phyloP scores from a whole-genome alignment of 2,113 vertebrate genomes.

The Geothlypis trichas region DNA sequence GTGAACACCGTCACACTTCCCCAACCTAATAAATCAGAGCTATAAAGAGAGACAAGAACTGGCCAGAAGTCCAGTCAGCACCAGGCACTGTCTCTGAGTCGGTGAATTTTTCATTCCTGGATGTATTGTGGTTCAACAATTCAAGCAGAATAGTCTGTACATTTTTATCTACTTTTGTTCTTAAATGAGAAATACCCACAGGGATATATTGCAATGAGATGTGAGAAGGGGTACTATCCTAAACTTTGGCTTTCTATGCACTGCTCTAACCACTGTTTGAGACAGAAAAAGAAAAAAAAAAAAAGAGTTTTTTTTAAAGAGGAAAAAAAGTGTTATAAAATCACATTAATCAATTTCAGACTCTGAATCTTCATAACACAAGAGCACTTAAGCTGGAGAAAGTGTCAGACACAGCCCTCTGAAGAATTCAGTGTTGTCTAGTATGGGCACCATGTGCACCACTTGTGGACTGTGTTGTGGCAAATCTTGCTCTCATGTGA shows the following conservation, averaged over 20 bases:
- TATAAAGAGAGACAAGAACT: not conserved
- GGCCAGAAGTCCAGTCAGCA: not conserved
- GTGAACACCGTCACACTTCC: too few species aligned
- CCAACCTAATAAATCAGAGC: not conserved
- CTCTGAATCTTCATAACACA: not conserved
- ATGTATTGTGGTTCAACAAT: not conserved
- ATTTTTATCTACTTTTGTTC: not conserved
- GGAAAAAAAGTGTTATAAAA: not conserved
- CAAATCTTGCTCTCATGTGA: not conserved
- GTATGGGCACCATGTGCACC: not conserved
- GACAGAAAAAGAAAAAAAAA: accelerated
- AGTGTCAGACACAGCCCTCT: not conserved
- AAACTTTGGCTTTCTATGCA: not conserved
- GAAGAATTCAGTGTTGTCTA: accelerated
- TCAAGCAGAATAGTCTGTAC: not conserved
- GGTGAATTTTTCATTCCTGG: not conserved
- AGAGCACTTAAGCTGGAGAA: accelerated
- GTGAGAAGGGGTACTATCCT: not conserved
- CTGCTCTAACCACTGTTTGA: accelerated
- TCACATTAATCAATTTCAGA: not conserved
- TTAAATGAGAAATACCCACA: not conserved
- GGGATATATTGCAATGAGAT: not conserved
- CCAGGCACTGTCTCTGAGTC: not conserved
- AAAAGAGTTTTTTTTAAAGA: not conserved
- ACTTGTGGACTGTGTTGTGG: not conserved